Percentiles rank a stretch among this genome's conserved stretches.
Evolutionary conservation across 2,888 invertebrate genomes (phyloP).

Genomic region (Tetramorium bicarinatum): DNA sequence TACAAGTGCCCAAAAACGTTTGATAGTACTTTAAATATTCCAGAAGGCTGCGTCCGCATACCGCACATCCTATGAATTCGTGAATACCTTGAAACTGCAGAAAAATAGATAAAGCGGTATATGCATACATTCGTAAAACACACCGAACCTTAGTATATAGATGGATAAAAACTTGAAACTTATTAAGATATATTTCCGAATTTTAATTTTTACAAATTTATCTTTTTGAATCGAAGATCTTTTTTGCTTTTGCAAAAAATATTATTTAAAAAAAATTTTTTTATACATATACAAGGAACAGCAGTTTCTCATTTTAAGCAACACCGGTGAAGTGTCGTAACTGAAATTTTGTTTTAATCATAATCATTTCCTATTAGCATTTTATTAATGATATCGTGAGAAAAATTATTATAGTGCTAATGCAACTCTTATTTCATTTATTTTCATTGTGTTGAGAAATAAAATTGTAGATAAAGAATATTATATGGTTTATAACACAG

Average conservation of each 20-base stretch:
- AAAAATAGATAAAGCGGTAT: constrained; percentile 37
- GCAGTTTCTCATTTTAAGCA: not conserved
- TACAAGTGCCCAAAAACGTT: constrained; percentile 29
- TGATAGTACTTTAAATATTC: constrained; percentile 48
- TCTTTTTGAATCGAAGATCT: not conserved
- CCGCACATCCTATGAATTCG: constrained; percentile 39
- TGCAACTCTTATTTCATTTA: not conserved
- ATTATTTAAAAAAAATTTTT: no score
- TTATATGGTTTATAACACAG: not conserved
- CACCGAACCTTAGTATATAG: not conserved
- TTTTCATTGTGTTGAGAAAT: not conserved
- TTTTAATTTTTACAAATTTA: constrained; percentile 8
- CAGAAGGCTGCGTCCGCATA: constrained; percentile 7
- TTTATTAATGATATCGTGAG: not conserved
- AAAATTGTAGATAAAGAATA: not conserved
- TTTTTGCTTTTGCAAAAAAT: not conserved
- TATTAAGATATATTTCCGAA: not conserved
- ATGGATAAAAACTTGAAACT: not conserved
- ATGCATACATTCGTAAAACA: constrained; percentile 23
- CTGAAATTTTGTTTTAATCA: not conserved
- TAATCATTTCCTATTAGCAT: not conserved
- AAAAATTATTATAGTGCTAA: not conserved
- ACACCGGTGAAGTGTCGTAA: not conserved
- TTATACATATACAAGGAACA: not conserved
- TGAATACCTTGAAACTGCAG: constrained; percentile 36